These are phyloP conservation scores for Lamprotornis superbus DNA, from an alignment of 2,113 vertebrate species.

Conservation along the genomic window DNA sequence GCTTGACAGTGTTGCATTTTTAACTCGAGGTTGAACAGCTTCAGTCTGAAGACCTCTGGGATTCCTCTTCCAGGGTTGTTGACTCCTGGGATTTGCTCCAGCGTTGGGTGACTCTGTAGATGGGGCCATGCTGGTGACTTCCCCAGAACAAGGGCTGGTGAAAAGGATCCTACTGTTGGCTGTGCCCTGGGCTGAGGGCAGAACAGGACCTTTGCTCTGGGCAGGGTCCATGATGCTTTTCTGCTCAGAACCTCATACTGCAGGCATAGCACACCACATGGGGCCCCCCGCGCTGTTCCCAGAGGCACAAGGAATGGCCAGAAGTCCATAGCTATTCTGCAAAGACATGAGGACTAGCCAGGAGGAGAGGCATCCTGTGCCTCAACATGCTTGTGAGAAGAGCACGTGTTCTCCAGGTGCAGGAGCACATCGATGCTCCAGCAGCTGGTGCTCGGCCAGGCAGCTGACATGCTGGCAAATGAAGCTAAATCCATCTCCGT, in stretches of 20 bases:
- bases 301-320: background rate
- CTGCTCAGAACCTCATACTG: background rate
- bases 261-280: accelerated
- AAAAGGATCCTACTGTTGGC: background rate
- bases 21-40: background rate
- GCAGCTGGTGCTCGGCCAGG: background rate
- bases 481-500: background rate
- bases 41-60: background rate
- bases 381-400: background rate
- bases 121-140: accelerated
- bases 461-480: background rate
- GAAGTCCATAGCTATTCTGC: background rate
- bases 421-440: background rate
- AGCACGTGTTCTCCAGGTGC: background rate
- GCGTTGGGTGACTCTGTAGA: background rate
- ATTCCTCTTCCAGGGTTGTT: background rate
- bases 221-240: background rate
- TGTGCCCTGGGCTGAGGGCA: background rate
- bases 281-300: background rate
- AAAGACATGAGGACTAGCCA: background rate
- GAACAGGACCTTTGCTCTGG: background rate
- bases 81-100: background rate
- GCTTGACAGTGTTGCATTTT: constrained; percentile 19
- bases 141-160: background rate
- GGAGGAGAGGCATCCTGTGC: background rate